A percentile compares a stretch with the other conserved stretches of the same genome.
Conservation (phyloP, 2,888 invertebrate genomes). For the Unio pictorum region DNA sequence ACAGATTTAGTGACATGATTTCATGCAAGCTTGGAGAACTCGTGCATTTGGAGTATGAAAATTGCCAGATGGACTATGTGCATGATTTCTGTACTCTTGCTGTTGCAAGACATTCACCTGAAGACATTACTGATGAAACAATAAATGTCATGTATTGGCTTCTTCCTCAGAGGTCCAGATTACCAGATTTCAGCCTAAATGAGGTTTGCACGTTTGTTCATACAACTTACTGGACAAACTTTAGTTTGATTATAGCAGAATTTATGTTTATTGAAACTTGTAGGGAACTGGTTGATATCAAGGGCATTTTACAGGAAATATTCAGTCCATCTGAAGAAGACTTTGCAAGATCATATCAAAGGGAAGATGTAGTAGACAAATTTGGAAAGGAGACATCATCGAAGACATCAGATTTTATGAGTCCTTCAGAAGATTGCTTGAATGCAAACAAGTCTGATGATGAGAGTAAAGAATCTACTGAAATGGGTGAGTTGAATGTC, state of each 20-base stretch:
- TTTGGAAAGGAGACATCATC: no score
- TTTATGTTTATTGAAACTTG: slow-evolving; percentile 10
- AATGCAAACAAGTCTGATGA: no score
- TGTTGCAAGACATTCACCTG: slow-evolving; percentile 3
- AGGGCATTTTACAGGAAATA: no score
- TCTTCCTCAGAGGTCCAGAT: slow-evolving; percentile 4
- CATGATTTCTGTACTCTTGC: slow-evolving; percentile 25
- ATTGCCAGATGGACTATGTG: slow-evolving; percentile 16
- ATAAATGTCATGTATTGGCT: slow-evolving; percentile 8
- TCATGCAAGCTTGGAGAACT: slow-evolving; percentile 10
- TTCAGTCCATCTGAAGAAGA: no score
- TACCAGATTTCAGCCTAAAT: neutral
- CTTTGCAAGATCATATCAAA: no score
- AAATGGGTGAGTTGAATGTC: no score
- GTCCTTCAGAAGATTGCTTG: no score
- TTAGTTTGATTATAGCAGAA: slow-evolving; percentile 9
- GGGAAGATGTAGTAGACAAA: no score
- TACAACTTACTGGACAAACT: slow-evolving; percentile 11
- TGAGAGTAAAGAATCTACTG: no score
- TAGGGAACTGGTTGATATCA: neutral
- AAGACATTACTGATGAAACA: neutral
- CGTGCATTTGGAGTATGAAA: slow-evolving; percentile 3
- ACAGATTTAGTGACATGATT: slow-evolving; percentile 22
- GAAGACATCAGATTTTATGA: no score
- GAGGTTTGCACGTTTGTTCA: slow-evolving; percentile 6